phyloP scores from a whole-genome alignment of 2,113 vertebrate genomes.

The Rutilus rutilus region DNA sequence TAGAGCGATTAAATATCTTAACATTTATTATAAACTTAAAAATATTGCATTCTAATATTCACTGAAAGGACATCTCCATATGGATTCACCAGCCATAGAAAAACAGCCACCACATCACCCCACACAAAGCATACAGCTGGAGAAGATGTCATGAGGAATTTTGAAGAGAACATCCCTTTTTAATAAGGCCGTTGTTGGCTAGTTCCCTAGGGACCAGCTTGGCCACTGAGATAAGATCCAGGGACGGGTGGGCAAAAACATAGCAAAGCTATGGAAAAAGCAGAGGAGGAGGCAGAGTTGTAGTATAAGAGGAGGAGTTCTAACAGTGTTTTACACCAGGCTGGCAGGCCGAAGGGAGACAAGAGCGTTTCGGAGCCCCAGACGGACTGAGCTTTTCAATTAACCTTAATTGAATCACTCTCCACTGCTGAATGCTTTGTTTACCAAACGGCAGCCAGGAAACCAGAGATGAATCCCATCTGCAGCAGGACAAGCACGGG shows the following conservation, averaged over 20 bases:
- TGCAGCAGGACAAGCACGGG: neutral
- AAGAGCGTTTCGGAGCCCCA: slow-evolving; percentile 39
- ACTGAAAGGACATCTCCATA: neutral
- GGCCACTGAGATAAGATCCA: slow-evolving; percentile 38
- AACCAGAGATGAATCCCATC: slow-evolving; percentile 49
- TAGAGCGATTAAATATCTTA: neutral
- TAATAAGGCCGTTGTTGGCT: slow-evolving; percentile 31
- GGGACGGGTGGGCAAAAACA: neutral
- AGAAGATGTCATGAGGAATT: neutral
- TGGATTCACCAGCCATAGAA: neutral
- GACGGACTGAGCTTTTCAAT: slow-evolving; percentile 64
- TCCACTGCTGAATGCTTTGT: slow-evolving; percentile 55
- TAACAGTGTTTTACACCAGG: slow-evolving; percentile 37
- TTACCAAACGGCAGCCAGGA: slow-evolving; percentile 53
- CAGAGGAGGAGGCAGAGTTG: neutral
- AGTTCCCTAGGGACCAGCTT: slow-evolving; percentile 35
- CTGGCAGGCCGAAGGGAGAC: slow-evolving; percentile 28
- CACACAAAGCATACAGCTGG: neutral
- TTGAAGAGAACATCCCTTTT: slow-evolving; percentile 32
- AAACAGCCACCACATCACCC: neutral
- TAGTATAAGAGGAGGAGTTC: slow-evolving; percentile 24
- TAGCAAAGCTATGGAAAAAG: slow-evolving; percentile 2
- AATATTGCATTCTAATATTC: neutral
- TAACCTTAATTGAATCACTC: slow-evolving; percentile 66
- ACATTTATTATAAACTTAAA: neutral